Percentiles rank a stretch among this genome's conserved stretches.
These are phyloP conservation scores for Oreochromis grahami DNA, from an alignment of 2,797 vertebrate species.

Conservation along the genomic window DNA sequence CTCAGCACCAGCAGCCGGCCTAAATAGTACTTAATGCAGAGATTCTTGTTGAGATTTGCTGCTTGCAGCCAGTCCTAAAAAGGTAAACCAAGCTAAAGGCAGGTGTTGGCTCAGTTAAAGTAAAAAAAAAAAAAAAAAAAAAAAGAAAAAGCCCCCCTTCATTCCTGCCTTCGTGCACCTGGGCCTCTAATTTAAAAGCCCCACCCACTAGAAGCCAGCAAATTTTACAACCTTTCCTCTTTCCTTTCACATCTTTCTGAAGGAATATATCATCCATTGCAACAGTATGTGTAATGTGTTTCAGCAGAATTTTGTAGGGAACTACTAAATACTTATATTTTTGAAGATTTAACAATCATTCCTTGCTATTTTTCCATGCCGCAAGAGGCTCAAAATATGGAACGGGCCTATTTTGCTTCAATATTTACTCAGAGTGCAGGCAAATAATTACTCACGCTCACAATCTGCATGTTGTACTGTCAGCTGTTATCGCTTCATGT, in stretches of 20 bases:
- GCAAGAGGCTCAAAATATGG: not conserved
- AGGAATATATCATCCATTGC: not conserved
- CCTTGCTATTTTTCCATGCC: not conserved
- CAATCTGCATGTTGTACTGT: not conserved
- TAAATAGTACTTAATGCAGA: not conserved
- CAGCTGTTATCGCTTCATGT: not conserved
- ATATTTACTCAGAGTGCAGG: not conserved
- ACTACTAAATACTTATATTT: not conserved
- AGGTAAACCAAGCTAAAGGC: not conserved
- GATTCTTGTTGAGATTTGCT: not conserved
- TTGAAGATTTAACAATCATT: not conserved
- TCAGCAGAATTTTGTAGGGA: not conserved
- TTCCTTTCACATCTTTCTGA: not conserved
- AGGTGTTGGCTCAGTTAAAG: not conserved
- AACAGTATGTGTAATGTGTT: not conserved
- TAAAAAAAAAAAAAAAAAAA: accelerated
- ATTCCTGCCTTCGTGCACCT: not conserved
- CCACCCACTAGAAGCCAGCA: not conserved
- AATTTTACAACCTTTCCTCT: not conserved
- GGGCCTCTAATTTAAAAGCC: not conserved
- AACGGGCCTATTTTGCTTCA: not conserved
- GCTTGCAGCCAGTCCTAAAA: not conserved
- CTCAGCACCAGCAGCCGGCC: not conserved
- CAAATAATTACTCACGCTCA: not conserved
- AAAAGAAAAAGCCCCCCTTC: not conserved